Evolutionary conservation across 2,797 vertebrate species (phyloP), one percentile per base, ranked within the genome.

Genomic region (Lithobates sylvaticus): DNA sequence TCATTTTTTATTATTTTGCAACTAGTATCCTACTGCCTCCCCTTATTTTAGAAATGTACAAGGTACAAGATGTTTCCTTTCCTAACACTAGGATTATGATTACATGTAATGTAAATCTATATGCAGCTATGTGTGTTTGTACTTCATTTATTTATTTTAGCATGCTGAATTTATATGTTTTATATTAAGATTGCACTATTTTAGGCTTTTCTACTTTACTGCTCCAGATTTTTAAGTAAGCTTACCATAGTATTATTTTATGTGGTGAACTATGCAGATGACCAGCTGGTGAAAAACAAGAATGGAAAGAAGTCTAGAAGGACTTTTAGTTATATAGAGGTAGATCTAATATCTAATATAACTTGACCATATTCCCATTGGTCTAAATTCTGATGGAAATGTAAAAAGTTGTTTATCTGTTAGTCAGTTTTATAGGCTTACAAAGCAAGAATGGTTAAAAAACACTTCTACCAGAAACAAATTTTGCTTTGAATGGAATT

Each of bases 181-280:
- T 8, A 44, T 82, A 82, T 73, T 82, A 64, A 64, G 73, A 82
- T 82, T 82, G 69, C 80, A 82, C 80, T 42, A 73, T 73, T 82
- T 81, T 73, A 73, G 69, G 70, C 50, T 29, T 73, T 82, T 82
- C 34, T 82, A 73, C 80, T 64, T 15, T 72, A n/a, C 71, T 72
- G 79, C 79, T 74, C 47, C 70, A 42, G 70, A 64, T 73, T 82
- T 82, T n/a, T 44, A 74, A 74, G 21, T 15, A 64, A 39, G 80
- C 15, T 73, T 27, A 42, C 26, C 21, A 34, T 82, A 64, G 69
- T 73, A 26, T 71, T 81, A 81, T 36, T 71, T 82, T 13, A 23
- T 82, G 80, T 73, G 69, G 71, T 75, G 72, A 76, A 74, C 61
- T 83, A 83, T 83, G 81, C 81, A 83, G 81, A 75, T 12, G 81